A percentile compares a stretch with the other conserved stretches of the same genome.
Conservation (phyloP, 2,797 vertebrate genomes). For the Liasis olivaceus region DNA sequence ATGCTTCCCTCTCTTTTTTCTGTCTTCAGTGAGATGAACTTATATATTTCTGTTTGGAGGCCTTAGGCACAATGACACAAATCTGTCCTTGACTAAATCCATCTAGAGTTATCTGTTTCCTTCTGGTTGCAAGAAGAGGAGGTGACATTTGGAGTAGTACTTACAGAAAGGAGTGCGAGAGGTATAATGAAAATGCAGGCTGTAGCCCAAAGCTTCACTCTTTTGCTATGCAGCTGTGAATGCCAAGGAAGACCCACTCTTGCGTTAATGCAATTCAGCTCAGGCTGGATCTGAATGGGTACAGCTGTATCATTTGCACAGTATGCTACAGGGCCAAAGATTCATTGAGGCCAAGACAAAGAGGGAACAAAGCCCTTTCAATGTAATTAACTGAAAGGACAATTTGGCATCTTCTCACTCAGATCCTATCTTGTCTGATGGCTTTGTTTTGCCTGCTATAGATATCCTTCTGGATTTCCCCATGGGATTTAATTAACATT, state of each 20-base stretch:
- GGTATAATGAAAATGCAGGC: not conserved
- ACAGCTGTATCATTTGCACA: slow-evolving; percentile 1
- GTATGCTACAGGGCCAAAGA: not conserved
- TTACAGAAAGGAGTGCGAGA: not conserved
- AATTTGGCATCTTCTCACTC: slow-evolving; percentile 2
- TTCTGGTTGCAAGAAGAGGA: not conserved
- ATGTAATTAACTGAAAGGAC: not conserved
- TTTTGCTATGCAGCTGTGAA: not conserved
- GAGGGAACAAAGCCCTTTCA: not conserved
- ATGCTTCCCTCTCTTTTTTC: not conserved
- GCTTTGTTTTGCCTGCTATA: not conserved
- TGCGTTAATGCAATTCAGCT: not conserved
- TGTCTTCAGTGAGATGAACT: not conserved
- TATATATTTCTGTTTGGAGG: not conserved
- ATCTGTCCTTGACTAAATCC: slow-evolving; percentile 3
- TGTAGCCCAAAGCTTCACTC: not conserved
- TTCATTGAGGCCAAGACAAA: not conserved
- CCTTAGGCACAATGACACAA: not conserved
- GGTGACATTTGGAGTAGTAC: not conserved
- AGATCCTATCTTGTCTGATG: not conserved
- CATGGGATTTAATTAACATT: not conserved
- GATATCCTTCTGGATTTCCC: not conserved
- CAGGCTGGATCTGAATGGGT: not conserved
- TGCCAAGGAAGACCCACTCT: not conserved
- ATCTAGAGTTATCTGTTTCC: not conserved